phyloP scores from a whole-genome alignment of 2,797 vertebrate species.

The Prunella strophiata region DNA sequence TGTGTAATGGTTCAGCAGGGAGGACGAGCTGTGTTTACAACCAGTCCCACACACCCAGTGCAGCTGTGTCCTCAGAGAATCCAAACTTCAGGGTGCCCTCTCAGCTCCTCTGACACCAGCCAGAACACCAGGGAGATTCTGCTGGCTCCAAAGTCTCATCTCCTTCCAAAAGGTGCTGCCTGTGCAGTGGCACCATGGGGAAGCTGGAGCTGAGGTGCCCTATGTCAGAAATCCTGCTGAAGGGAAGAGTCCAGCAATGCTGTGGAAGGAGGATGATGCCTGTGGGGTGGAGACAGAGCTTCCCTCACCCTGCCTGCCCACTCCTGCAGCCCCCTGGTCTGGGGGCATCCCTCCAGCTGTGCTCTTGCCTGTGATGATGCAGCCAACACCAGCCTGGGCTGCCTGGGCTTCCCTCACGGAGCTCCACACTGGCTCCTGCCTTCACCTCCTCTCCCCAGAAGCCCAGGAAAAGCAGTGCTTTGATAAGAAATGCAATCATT shows the following conservation, averaged over 20 bases:
- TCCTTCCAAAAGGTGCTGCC: background rate
- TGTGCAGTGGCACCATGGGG: rapidly evolving
- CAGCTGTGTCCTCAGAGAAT: rapidly evolving
- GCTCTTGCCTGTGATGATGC: background rate
- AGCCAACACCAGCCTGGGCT: background rate
- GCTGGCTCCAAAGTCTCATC: background rate
- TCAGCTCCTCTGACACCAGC: rapidly evolving
- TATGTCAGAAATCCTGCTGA: rapidly evolving
- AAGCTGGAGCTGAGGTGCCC: background rate
- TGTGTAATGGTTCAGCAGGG: background rate
- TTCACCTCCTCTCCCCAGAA: background rate
- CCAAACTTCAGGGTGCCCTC: rapidly evolving
- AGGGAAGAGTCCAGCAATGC: background rate
- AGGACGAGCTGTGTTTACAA: background rate
- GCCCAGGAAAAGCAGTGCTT: background rate
- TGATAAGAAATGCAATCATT: slow-evolving; percentile 55
- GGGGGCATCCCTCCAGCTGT: background rate
- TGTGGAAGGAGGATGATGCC: background rate
- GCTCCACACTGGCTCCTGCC: background rate
- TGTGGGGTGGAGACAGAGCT: background rate
- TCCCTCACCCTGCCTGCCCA: background rate
- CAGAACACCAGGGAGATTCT: rapidly evolving
- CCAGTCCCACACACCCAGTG: rapidly evolving
- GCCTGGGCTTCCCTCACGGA: background rate
- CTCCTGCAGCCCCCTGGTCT: background rate